phyloP scores from a whole-genome alignment of 2,797 vertebrate species.

The Limosa lapponica region DNA sequence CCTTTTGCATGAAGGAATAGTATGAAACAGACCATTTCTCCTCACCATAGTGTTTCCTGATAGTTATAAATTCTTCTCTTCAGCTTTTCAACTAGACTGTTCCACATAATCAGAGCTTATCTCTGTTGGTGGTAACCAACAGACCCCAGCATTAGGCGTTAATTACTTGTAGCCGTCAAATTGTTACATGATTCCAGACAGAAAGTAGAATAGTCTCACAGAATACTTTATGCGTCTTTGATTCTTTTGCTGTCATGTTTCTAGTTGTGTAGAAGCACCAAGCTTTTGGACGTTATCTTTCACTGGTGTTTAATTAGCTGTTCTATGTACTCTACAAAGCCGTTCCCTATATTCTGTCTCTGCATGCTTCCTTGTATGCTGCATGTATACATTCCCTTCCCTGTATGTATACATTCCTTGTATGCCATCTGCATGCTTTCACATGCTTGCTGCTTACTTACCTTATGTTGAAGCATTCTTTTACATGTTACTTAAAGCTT shows the following conservation, averaged over 20 bases:
- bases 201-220: not conserved
- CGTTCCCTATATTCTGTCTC: not conserved
- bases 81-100: not conserved
- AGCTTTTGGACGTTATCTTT: not conserved
- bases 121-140: not conserved
- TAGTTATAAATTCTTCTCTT: not conserved
- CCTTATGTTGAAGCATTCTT: constrained; percentile 23
- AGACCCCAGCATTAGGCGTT: not conserved
- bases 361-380: not conserved
- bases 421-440: not conserved
- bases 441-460: not conserved
- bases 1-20: not conserved
- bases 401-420: rapidly evolving
- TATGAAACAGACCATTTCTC: not conserved
- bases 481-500: not conserved
- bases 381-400: not conserved
- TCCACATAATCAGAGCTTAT: not conserved
- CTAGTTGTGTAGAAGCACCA: not conserved
- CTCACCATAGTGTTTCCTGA: rapidly evolving
- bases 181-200: not conserved
- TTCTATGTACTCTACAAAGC: not conserved
- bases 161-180: not conserved
- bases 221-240: not conserved
- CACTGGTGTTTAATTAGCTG: not conserved
- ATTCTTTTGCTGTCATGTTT: not conserved